Evolutionary conservation across 2,888 invertebrate species (phyloP).

Genomic region (Cephus rjabovi): DNA sequence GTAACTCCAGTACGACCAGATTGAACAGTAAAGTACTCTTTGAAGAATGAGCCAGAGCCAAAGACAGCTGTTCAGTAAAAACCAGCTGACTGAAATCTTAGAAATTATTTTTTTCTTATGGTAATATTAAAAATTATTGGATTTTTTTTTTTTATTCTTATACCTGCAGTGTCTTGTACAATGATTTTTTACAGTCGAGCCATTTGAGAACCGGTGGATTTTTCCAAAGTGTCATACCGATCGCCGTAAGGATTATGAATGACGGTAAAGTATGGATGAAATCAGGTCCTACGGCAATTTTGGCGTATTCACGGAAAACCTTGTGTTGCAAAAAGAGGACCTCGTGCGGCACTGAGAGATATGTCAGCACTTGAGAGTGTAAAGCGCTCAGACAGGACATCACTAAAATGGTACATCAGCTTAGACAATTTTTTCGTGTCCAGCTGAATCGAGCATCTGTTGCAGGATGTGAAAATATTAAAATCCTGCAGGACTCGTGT

Average conservation of each 20-base stretch:
- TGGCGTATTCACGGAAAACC: constrained; percentile 56
- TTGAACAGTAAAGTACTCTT: constrained; percentile 53
- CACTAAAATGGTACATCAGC: constrained; percentile 21
- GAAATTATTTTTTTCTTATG: constrained; percentile 15
- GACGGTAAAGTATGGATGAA: constrained; percentile 59
- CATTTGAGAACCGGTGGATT: constrained; percentile 43
- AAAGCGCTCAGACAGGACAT: constrained; percentile 55
- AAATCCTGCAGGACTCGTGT: constrained; percentile 7
- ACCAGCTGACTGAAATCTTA: constrained; percentile 51
- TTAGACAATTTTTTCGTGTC: not conserved
- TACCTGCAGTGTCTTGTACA: constrained; percentile 46
- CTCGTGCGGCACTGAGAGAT: constrained; percentile 51
- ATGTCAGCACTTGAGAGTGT: constrained; percentile 46
- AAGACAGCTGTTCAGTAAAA: constrained; percentile 42
- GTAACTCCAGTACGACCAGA: constrained; percentile 55
- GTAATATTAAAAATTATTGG: not conserved
- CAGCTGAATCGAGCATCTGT: constrained; percentile 1
- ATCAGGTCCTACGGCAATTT: constrained; percentile 55
- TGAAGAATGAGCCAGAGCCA: constrained; percentile 59
- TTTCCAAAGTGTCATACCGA: constrained; percentile 46
- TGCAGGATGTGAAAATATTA: not conserved
- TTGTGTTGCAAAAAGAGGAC: constrained; percentile 50
- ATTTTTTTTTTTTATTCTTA: not conserved
- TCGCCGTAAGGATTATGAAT: constrained; percentile 46
- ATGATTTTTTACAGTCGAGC: constrained; percentile 18